phyloP scores from a whole-genome alignment of 1,140 invertebrate genomes.

The Heliothis subflexa region DNA sequence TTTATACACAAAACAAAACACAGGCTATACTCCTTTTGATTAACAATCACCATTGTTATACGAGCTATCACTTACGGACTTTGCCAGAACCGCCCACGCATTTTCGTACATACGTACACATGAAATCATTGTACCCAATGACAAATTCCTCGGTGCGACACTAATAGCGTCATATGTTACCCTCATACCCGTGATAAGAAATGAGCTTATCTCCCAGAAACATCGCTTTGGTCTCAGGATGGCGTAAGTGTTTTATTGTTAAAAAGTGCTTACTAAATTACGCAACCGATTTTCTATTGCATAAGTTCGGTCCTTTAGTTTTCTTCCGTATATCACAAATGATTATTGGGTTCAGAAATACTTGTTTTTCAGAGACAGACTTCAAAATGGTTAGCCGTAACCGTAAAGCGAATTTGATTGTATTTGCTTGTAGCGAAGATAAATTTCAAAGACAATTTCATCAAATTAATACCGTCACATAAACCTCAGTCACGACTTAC shows the following conservation, averaged over 20 bases:
- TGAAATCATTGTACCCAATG: conserved; percentile 34
- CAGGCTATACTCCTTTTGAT: neutral
- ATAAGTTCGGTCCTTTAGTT: no score
- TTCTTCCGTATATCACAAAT: no score
- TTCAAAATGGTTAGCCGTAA: neutral
- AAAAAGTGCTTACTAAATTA: no score
- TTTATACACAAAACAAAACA: neutral
- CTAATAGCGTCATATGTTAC: conserved; percentile 53
- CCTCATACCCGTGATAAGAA: conserved; percentile 51
- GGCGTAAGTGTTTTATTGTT: no score
- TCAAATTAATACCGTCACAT: neutral
- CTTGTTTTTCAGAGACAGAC: no score
- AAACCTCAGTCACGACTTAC: neutral
- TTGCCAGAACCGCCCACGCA: neutral
- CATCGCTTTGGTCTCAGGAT: conserved; percentile 26
- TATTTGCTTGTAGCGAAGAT: neutral
- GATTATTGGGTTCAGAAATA: no score
- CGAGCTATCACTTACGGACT: neutral
- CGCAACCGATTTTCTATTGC: no score
- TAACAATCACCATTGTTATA: neutral
- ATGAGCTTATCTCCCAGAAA: conserved; percentile 59
- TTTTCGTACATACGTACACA: neutral
- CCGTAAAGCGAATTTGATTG: neutral
- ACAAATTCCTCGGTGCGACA: conserved; percentile 21
- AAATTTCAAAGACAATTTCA: neutral